A percentile compares a stretch with the other conserved stretches of the same genome.
phyloP scores from a whole-genome alignment of 2,797 vertebrate species.

The Coregonus ussuriensis region DNA sequence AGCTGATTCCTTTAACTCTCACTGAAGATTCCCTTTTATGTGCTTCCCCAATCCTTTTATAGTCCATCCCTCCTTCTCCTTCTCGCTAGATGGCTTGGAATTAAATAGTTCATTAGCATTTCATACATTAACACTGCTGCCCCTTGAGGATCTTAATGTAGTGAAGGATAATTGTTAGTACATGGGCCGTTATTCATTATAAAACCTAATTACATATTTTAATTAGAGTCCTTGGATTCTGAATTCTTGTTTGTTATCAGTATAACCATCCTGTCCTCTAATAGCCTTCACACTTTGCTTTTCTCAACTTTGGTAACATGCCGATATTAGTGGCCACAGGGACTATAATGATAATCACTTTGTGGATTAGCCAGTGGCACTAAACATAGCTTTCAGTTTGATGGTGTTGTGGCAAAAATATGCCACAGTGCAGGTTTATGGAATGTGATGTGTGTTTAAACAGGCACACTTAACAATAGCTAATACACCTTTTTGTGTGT shows the following conservation, averaged over 20 bases:
- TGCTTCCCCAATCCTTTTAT: conserved; percentile 20
- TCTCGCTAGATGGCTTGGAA: conserved; percentile 48
- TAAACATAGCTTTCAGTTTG: neutral
- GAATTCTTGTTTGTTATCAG: conserved; percentile 59
- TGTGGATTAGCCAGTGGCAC: neutral
- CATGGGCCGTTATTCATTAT: conserved; percentile 57
- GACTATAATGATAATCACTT: neutral
- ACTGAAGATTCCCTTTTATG: conserved; percentile 26
- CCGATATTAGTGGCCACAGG: neutral
- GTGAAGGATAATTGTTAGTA: conserved; percentile 55
- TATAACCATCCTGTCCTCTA: conserved; percentile 51
- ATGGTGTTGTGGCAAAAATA: neutral
- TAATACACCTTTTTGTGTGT: neutral
- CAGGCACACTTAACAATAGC: neutral
- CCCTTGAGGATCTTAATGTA: conserved; percentile 61
- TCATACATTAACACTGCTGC: conserved; percentile 55
- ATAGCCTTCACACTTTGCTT: conserved; percentile 37
- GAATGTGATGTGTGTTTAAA: neutral
- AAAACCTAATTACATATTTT: conserved; percentile 74
- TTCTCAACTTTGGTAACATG: conserved; percentile 34
- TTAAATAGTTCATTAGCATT: conserved; percentile 69
- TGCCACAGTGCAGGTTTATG: neutral
- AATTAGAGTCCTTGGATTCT: conserved; percentile 71
- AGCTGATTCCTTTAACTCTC: conserved; percentile 17
- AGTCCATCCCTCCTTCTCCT: conserved; percentile 28